Evolutionary conservation across 2,797 vertebrate species (phyloP), one percentile per base, ranked within the genome.

Genomic region (Mus spretus): DNA sequence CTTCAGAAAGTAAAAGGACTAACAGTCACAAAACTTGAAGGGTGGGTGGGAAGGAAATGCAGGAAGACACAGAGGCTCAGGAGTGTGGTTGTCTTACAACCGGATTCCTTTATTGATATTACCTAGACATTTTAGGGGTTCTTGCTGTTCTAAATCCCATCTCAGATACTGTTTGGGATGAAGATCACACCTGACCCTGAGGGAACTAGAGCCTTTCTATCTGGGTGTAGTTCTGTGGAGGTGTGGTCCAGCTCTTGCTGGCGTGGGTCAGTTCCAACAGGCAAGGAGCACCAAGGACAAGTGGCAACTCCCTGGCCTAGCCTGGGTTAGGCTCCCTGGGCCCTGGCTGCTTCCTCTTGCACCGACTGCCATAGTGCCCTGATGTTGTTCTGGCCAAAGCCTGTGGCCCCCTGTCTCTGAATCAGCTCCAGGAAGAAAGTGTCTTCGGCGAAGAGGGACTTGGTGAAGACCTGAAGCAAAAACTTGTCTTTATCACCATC

Each of bases 391-490:
- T 99, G 99, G 0, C 99, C 99, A 0, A 99, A 99, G 37, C 99
- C 99, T 0, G 96, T 98, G 0, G 99, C 99, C 28, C 99, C 99
- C 81, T 98, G 98, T 8, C 99, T 99, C 97, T 99, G 99, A 59
- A 99, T 99, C 93, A 99, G 98, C 98, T 99, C 99, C 61, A 99
- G 98, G 98, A 99, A 99, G 98, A 99, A 99, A 1, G 99, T 99
- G 91, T 99, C 99, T 96, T 99, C 99, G 0, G 98, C 95, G 74
- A 99, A 99, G 93, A 99, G 97, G 83, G 99, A 99, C 96, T 99
- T 99, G 70, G 99, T 99, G 96, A 99, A 99, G 88, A 99, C 98
- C 98, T 99, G 99, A 95, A 99, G 99, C 72, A 99, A 98, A 96
- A 99, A 99, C 81, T 98, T 92, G 61, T 20, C 6, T 78, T 96